Base-by-base conservation (phyloP, 2,113 vertebrate species). In the Phalacrocorax carbo region DNA sequence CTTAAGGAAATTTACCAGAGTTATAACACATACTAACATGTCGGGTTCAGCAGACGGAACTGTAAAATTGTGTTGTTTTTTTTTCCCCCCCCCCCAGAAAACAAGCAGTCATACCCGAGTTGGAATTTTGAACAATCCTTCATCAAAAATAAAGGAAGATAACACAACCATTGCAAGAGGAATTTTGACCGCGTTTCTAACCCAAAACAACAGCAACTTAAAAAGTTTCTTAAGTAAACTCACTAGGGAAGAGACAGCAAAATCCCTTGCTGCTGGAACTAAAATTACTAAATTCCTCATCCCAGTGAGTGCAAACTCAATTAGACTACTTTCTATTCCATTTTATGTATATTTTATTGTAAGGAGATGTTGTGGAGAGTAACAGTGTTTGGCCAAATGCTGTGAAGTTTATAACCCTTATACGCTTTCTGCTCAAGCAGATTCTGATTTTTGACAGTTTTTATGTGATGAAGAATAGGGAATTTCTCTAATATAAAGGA, bases 121-220 rank as follows among this genome's bases (percentile, higher is more conserved):
- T 57, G 99, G 99, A 26, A 94, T 99, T 98, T 98, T 99, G 97
- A 98, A 98, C 98, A 99, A 99, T 97, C 99, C 99, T 88, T 94
- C 97, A 54, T 98, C 98, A 96, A 99, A 99, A 97, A 98, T 99
- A 97, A 98, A 96, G 34, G 98, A 99, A 97, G 99, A 99, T 69
- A 99, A 98, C 97, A 99, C 98, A 54, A 90, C 92, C 82, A 95
- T 99, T 97, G 99, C 99, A 95, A 98, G 99, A 97, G 99, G 98
- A 95, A 97, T 99, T 96, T 98, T 99, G 98, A 97, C 99, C 42
- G 98, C 99, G 92, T 98, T 99, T 83, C 98, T 99, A 93, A 99
- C 99, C 17, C 99, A 99, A 97, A 99, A 98, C 97, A 98, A 96
- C 91, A 98, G 93, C 91, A 97, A 97, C 87, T 97, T 98, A 27